These are phyloP conservation scores for Hoplostethus atlanticus DNA, from an alignment of 2,797 vertebrate genomes.

Conservation along the genomic window DNA sequence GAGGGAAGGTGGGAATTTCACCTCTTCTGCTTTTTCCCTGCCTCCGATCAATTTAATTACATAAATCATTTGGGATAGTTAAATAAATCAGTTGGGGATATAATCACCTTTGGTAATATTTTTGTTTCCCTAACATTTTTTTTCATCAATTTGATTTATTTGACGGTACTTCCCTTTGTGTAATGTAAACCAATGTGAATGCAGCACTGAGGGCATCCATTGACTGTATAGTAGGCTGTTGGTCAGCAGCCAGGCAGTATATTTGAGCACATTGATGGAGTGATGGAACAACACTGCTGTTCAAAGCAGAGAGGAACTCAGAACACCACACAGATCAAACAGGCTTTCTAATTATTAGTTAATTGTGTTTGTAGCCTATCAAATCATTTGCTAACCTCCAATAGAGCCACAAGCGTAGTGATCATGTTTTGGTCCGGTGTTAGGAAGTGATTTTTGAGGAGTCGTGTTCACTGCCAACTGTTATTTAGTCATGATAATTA, in stretches of 20 bases:
- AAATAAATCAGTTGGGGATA: slow-evolving; percentile 17
- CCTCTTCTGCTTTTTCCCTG: slow-evolving; percentile 12
- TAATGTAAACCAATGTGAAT: slow-evolving; percentile 14
- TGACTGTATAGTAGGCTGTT: background rate
- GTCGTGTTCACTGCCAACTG: background rate
- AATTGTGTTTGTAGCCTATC: slow-evolving; percentile 31
- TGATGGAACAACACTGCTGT: slow-evolving; percentile 22
- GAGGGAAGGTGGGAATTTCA: slow-evolving; percentile 4
- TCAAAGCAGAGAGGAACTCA: slow-evolving; percentile 38
- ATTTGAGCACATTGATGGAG: slow-evolving; percentile 6
- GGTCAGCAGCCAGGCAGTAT: slow-evolving; percentile 22
- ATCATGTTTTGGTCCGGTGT: background rate
- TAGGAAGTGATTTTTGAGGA: background rate
- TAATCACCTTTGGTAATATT: slow-evolving; percentile 13
- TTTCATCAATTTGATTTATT: slow-evolving; percentile 20
- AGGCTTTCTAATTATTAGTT: slow-evolving; percentile 37
- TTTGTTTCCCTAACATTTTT: slow-evolving; percentile 21
- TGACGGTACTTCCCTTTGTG: background rate
- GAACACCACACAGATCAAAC: slow-evolving; percentile 34
- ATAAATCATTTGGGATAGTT: slow-evolving; percentile 45
- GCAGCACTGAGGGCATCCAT: background rate
- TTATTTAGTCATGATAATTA: background rate
- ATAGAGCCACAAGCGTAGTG: background rate
- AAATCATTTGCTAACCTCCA: slow-evolving; percentile 29
- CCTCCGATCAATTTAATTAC: slow-evolving; percentile 46